A percentile compares a stretch with the other conserved stretches of the same genome.
These are phyloP conservation scores for Romanogobio albipinnatus DNA, from an alignment of 2,113 vertebrate genomes.

Conservation along the genomic window DNA sequence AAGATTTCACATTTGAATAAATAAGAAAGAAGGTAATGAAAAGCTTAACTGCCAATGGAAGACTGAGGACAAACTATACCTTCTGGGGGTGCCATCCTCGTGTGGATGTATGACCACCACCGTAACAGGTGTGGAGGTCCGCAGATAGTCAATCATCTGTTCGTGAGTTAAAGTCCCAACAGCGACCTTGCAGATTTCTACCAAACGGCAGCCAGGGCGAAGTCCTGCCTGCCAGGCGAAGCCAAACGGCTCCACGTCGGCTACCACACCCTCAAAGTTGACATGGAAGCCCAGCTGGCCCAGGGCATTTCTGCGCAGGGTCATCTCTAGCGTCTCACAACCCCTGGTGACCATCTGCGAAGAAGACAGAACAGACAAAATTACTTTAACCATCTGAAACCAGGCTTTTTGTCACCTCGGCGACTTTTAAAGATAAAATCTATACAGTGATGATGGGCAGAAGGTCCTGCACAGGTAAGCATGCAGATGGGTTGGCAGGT, in stretches of 20 bases:
- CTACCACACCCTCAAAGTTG: slow-evolving; percentile 87
- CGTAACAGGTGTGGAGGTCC: slow-evolving; percentile 82
- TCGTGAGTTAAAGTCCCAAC: slow-evolving; percentile 85
- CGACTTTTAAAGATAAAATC: neutral
- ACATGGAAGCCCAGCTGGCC: slow-evolving; percentile 89
- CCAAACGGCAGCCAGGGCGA: slow-evolving; percentile 83
- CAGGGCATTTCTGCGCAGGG: slow-evolving; percentile 82
- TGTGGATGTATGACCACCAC: slow-evolving; percentile 86
- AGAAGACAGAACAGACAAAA: neutral
- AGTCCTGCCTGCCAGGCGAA: slow-evolving; percentile 88
- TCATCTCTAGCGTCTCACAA: slow-evolving; percentile 85
- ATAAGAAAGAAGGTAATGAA: no score
- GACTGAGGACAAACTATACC: slow-evolving; percentile 64
- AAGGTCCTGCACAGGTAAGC: slow-evolving; percentile 6
- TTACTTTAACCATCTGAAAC: neutral
- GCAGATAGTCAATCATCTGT: slow-evolving; percentile 87
- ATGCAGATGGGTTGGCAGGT: slow-evolving; percentile 13
- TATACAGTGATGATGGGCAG: neutral
- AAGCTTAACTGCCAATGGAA: neutral
- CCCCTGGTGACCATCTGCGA: slow-evolving; percentile 82
- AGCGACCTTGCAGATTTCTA: slow-evolving; percentile 86
- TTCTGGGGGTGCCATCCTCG: slow-evolving; percentile 82
- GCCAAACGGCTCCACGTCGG: slow-evolving; percentile 86
- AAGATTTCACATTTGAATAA: neutral
- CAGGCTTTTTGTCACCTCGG: neutral